These are phyloP conservation scores for Athripsodes cinereus DNA, from an alignment of 2,888 invertebrate genomes.

Conservation along the genomic window DNA sequence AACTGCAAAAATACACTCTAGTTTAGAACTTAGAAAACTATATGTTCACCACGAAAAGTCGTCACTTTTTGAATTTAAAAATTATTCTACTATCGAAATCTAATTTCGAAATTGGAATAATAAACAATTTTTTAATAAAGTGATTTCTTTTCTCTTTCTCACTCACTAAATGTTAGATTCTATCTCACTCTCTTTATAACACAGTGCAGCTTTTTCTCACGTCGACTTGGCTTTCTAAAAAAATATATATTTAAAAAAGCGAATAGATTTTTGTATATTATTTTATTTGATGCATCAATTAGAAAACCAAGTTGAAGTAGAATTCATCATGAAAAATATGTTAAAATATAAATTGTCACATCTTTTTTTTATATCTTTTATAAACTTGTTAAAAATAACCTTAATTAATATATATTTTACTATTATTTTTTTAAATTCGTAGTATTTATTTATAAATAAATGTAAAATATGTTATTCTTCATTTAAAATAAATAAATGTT, in stretches of 20 bases:
- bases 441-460: too few relatives aligned
- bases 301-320: too few relatives aligned
- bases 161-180: slow-evolving; percentile 20
- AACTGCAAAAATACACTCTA: neutral
- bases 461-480: too few relatives aligned
- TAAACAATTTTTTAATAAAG: neutral
- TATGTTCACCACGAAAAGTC: neutral
- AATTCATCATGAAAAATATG: too few relatives aligned
- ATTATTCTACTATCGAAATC: too few relatives aligned
- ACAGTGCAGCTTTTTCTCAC: slow-evolving; percentile 25
- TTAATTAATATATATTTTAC: too few relatives aligned
- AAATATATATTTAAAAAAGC: neutral
- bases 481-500: too few relatives aligned
- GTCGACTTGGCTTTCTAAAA: slow-evolving; percentile 14
- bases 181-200: slow-evolving; percentile 11
- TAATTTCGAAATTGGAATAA: too few relatives aligned
- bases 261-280: neutral
- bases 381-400: too few relatives aligned
- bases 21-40: slow-evolving; percentile 1
- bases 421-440: too few relatives aligned
- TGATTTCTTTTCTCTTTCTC: slow-evolving; percentile 1
- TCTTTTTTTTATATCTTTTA: too few relatives aligned
- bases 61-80: neutral
- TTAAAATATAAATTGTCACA: too few relatives aligned
- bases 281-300: neutral